Evolutionary conservation across 2,797 vertebrate species (phyloP), one percentile per base, ranked within the genome.

Genomic region (Falco berigora): DNA sequence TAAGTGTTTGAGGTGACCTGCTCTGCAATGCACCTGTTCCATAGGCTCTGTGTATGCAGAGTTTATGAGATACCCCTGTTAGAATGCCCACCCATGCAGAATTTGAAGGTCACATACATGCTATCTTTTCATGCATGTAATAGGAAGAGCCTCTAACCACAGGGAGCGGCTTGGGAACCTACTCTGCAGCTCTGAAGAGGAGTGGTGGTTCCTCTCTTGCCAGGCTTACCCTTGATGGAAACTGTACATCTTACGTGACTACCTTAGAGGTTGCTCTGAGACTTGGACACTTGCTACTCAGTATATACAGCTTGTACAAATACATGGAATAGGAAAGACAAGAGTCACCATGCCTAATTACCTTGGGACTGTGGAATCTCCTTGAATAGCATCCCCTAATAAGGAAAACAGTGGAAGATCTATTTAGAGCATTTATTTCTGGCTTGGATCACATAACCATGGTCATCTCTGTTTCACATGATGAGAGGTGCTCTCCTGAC

Each of bases 381-480:
- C 72, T 77, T 58, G 64, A 92, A 89, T 47, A 92, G 61, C 78
- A 85, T 58, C 59, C 84, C 68, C 75, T 95, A 94, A 90, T n/a
- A 94, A 64, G 80, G 90, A 40, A 85, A 87, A 52, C 5, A 79
- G 53, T 36, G 25, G 36, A 83, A 94, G 44, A 61, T 83, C 25
- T 86, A 77, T 90, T 91, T 66, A 73, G 73, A 82, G 19, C 36
- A 91, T 72, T 92, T 91, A 78, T 80, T 94, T 80, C 78, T 92
- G 64, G 27, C 75, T 74, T 50, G 44, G 73, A 84, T 38, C 64
- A 64, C 53, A 62, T 6, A 15, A 86, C 30, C 47, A 11, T 18
- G 42, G 46, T 74, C 87, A 83, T 58, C 53, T 68, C 74, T 18
- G 8, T 32, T 81, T 86, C 61, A 68, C 46, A 34, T 0, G 1